phyloP scores from a whole-genome alignment of 1,140 invertebrate genomes.

The Ooceraea biroi region DNA sequence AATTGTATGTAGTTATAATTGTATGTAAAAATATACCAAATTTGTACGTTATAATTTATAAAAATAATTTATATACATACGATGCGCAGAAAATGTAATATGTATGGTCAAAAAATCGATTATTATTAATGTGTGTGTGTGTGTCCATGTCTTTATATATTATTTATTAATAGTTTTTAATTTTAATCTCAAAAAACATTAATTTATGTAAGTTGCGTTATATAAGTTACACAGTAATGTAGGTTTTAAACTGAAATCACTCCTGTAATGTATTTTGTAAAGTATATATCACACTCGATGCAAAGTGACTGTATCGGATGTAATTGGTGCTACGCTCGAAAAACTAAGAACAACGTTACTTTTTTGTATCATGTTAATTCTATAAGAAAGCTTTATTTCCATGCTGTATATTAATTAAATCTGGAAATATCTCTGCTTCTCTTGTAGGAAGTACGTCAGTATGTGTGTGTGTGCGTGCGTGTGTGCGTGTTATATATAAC shows the following conservation, averaged over 20 bases:
- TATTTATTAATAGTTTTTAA: conserved; percentile 52
- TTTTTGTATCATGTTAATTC: conserved; percentile 21
- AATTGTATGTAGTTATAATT: conserved; percentile 9
- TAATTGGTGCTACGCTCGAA: conserved; percentile 62
- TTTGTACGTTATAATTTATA: conserved; percentile 32
- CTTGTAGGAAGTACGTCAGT: conserved; percentile 28
- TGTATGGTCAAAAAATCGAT: conserved; percentile 60
- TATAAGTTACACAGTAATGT: neutral
- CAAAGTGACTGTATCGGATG: conserved; percentile 58
- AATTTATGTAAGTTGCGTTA: conserved; percentile 10
- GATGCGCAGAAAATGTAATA: conserved; percentile 42
- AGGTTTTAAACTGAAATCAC: conserved; percentile 8
- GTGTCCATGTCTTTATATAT: conserved; percentile 21
- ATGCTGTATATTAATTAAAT: conserved; percentile 4
- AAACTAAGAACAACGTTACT: conserved; percentile 23
- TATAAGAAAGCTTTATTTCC: conserved; percentile 45
- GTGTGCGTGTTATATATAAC: neutral
- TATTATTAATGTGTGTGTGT: conserved; percentile 62
- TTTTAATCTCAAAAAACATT: conserved; percentile 6
- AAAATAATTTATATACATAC: conserved; percentile 3
- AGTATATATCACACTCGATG: conserved; percentile 4
- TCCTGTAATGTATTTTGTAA: conserved; percentile 11
- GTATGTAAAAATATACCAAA: conserved; percentile 6
- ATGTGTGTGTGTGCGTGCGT: too few species aligned
- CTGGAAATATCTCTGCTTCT: conserved; percentile 6